A percentile compares a stretch with the other conserved stretches of the same genome.
Evolutionary conservation across 2,888 invertebrate genomes (phyloP).

Genomic region (Gisinianus flammeolus): DNA sequence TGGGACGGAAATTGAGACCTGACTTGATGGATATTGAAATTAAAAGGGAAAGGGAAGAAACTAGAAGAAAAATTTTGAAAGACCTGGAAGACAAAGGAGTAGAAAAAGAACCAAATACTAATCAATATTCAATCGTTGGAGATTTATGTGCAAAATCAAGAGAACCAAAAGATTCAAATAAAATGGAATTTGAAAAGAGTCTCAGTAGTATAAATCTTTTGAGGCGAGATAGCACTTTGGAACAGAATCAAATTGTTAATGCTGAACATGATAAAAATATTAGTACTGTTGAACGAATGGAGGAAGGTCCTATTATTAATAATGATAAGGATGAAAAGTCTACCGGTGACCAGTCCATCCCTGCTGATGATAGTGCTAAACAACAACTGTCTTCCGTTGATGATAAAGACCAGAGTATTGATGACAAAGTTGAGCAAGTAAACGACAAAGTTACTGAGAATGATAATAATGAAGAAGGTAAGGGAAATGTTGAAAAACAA

Average conservation of each 20-base stretch:
- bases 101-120: constrained; percentile 6
- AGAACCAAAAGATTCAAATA: neutral
- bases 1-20: constrained; percentile 46
- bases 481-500: constrained; percentile 43
- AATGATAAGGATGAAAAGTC: neutral
- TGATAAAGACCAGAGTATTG: constrained; percentile 67
- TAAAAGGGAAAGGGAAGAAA: constrained; percentile 62
- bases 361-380: neutral
- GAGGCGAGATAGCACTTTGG: constrained; percentile 60
- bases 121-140: neutral
- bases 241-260: constrained; percentile 68
- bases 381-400: neutral
- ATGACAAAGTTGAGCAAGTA: constrained; percentile 65
- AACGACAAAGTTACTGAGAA: constrained; percentile 54
- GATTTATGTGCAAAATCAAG: constrained; percentile 4
- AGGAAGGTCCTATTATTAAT: neutral
- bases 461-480: constrained; percentile 60
- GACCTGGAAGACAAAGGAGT: constrained; percentile 37
- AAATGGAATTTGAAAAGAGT: too few species aligned
- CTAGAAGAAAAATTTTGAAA: constrained; percentile 27
- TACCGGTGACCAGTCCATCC: too few species aligned
- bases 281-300: constrained; percentile 65
- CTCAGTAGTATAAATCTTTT: neutral
- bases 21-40: constrained; percentile 59
- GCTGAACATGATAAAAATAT: constrained; percentile 71